Evolutionary conservation across 2,797 vertebrate genomes (phyloP), one percentile per base, ranked within the genome.

Genomic region (Brachyrhaphis roseni): DNA sequence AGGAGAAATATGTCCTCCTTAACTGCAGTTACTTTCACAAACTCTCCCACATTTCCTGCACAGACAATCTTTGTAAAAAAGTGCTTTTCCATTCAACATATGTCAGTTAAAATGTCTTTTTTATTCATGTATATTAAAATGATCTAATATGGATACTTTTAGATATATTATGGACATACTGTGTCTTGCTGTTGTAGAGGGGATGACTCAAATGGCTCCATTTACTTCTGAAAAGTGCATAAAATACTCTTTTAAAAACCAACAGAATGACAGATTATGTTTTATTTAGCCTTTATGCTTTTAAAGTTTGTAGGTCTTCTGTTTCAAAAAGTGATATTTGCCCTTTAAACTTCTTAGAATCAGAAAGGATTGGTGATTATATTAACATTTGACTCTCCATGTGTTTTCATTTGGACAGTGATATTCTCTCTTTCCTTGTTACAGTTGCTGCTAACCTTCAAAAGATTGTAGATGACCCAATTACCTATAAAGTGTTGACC

Each of bases 381-480:
- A 77, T 64, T 11, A n/a, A 15, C 41, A 75, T 28, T 75, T 36
- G 7, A 13, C 18, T 70, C 64, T 70, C 18, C 36, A 31, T 41
- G 18, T 12, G 34, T n/a, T 55, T n/a, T 53, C 57, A 76, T 75
- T 70, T 71, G 26, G 75, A 78, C 49, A 53, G 39, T 5, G 5
- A 82, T 81, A 15, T 70, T 87, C 6, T 78, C 26, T 53, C n/a
- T 49, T 43, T 86, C 66, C 82, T 23, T 92, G 8, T 95, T 93
- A 55, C 95, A 99, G 98, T 99, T 96, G 98, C 98, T 96, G 96
- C 98, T 96, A 98, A 99, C 94, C 97, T 99, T 95, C 98, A 98
- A 96, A 99, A 98, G 97, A 99, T 99, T 95, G 97, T 99, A 93
- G 97, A 99, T 91, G 98, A 99, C 92, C 98, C 98, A 83, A 94